Evolutionary conservation across 2,797 vertebrate genomes (phyloP).

Genomic region (Malacoctenus gilli): DNA sequence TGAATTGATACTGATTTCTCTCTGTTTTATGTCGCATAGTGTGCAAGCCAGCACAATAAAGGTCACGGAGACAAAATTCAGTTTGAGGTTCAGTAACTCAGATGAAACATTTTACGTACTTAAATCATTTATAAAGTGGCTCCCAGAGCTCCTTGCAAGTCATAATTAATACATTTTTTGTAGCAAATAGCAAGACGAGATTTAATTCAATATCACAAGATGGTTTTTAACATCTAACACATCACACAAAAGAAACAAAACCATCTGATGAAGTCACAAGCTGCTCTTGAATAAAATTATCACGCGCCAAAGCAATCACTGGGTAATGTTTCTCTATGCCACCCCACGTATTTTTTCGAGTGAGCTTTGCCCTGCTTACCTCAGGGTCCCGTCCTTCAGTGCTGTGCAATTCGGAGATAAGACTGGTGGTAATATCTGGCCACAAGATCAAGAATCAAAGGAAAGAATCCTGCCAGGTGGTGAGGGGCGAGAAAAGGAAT

Average conservation of each 20-base stretch:
- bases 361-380: slow-evolving; percentile 23
- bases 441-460: slow-evolving; percentile 62
- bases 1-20: slow-evolving; percentile 64
- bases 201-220: slow-evolving; percentile 15
- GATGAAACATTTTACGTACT: slow-evolving; percentile 15
- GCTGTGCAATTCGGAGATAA: slow-evolving; percentile 63
- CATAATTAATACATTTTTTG: too few relatives aligned
- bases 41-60: slow-evolving; percentile 23
- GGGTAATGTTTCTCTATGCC: slow-evolving; percentile 13
- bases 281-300: slow-evolving; percentile 8
- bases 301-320: slow-evolving; percentile 16
- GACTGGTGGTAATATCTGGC: slow-evolving; percentile 62
- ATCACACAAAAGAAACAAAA: slow-evolving; percentile 4
- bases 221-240: slow-evolving; percentile 2
- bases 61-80: slow-evolving; percentile 24
- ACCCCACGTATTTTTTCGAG: slow-evolving; percentile 32
- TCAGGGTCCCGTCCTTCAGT: slow-evolving; percentile 57
- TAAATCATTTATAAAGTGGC: slow-evolving; percentile 16
- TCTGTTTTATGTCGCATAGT: slow-evolving; percentile 26
- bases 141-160: too few relatives aligned
- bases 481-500: slow-evolving; percentile 9
- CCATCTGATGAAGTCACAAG: neutral
- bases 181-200: slow-evolving; percentile 25
- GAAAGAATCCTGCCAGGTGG: slow-evolving; percentile 46
- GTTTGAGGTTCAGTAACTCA: slow-evolving; percentile 10